Base-by-base conservation (phyloP, 37 sponge, comb jelly and placozoan species). In the Aphrocallistes beatrix region DNA sequence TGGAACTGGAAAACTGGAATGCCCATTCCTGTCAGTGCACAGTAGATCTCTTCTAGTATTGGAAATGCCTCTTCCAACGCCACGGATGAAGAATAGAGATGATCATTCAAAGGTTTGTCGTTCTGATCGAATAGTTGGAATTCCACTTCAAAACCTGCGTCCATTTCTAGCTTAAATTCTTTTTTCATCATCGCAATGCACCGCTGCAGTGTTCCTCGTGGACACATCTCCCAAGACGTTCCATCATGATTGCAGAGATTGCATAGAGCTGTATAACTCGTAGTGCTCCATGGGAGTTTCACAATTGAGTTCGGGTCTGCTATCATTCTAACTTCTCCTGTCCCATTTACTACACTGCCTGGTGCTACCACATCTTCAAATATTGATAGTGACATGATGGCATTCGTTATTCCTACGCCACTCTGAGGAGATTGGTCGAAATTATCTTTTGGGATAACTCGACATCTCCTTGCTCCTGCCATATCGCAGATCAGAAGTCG, bases 61-160 rank as follows among this genome's bases (percentile, higher is more conserved):
- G 38, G 60, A 30, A 32, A 38, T 36, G 40, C 82, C 0, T 85
- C 0, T 0, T 85, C 89, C 51, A 82, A 42, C 13, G 86, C 39
- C 21, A 75, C 30, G 19, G 82, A 42, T 37, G 50, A 42, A 39
- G 38, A 25, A 34, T 84, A 85, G 19, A 86, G 25, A 28, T 47
- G 81, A 36, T 51, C 45, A 82, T 88, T 83, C 0, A 88, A 37
- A 9, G 85, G 89, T 34, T 30, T 47, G 21, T 82, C 50, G 23
- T 82, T 51, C 37, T 51, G 82, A 37, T 75, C 47, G n/a, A 85
- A 32, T 1, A 88, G 86, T 37, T 37, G 38, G 32, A 85, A 88
- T 51, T 88, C 89, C n/a, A 39, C 81, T 34, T 88, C 89, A 42
- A 85, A 85, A 19, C 85, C 89, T 37, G 84, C 85, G 25, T 88